These are phyloP conservation scores for Pogonomyrmex californicus DNA, from an alignment of 1,140 invertebrate genomes.

Conservation along the genomic window DNA sequence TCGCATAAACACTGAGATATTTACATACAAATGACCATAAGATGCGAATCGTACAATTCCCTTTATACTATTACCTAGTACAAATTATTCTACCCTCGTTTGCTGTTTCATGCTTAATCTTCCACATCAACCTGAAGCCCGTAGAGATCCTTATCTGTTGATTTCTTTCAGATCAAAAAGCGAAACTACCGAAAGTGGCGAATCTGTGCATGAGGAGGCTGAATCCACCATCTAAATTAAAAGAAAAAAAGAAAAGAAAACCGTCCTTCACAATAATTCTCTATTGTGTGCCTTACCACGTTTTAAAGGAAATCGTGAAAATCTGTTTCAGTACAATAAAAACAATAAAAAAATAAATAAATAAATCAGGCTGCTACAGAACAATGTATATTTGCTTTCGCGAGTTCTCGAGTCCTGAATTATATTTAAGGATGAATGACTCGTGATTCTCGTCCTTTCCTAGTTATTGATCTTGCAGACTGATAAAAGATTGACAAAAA, in stretches of 20 bases:
- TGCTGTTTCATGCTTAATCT: constrained; percentile 47
- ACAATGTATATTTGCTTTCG: constrained; percentile 44
- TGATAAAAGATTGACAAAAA: not conserved
- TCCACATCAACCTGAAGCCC: constrained; percentile 62
- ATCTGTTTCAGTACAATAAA: constrained; percentile 70
- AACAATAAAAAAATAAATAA: constrained; percentile 56
- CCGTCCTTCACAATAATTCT: constrained; percentile 34
- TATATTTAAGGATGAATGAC: not conserved
- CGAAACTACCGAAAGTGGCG: constrained; percentile 83
- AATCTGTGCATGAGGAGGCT: constrained; percentile 82
- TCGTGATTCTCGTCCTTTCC: constrained; percentile 37
- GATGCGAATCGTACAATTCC: not conserved
- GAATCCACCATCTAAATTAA: constrained; percentile 81
- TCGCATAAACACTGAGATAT: not conserved
- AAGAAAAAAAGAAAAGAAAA: constrained; percentile 52
- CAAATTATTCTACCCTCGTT: constrained; percentile 22
- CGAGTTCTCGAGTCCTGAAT: constrained; percentile 21
- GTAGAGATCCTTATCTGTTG: constrained; percentile 80
- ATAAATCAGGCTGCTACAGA: constrained; percentile 75
- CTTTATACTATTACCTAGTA: not conserved
- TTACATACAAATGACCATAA: not conserved
- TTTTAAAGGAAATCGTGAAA: constrained; percentile 38
- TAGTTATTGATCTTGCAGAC: not conserved
- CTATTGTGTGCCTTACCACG: constrained; percentile 46
- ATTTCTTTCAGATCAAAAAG: constrained; percentile 87